phyloP scores from a whole-genome alignment of 2,888 invertebrate genomes.

The Tetheella fluctuosa region DNA sequence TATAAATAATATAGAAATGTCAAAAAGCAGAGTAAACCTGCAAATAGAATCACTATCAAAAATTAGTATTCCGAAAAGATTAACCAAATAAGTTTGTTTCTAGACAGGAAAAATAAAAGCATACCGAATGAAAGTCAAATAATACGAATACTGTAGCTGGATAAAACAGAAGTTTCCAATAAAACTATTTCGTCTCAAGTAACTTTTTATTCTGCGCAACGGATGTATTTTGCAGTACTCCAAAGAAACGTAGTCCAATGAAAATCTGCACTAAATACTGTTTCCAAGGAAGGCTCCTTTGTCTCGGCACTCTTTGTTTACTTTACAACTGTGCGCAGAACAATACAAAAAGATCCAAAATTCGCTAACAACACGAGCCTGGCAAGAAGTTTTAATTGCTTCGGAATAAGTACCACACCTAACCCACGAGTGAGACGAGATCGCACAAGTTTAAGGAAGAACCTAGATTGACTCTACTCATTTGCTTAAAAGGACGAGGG shows the following conservation, averaged over 20 bases:
- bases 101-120: background rate
- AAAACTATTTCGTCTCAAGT: slow-evolving; percentile 46
- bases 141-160: slow-evolving; percentile 31
- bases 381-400: slow-evolving; percentile 77
- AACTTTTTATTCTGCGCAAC: slow-evolving; percentile 59
- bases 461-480: slow-evolving; percentile 5
- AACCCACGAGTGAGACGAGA: slow-evolving; percentile 7
- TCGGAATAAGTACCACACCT: slow-evolving; percentile 62
- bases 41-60: background rate
- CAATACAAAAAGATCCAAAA: slow-evolving; percentile 74
- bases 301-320: slow-evolving; percentile 74
- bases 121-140: background rate
- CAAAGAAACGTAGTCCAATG: slow-evolving; percentile 53
- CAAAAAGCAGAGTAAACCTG: background rate
- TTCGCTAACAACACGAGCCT: slow-evolving; percentile 67
- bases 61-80: background rate
- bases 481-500: slow-evolving; percentile 3
- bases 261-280: slow-evolving; percentile 72
- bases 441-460: background rate
- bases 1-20: background rate
- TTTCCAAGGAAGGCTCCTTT: slow-evolving; percentile 69
- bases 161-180: slow-evolving; percentile 54
- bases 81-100: background rate
- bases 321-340: slow-evolving; percentile 65
- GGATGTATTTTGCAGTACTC: slow-evolving; percentile 57